A percentile compares a stretch with the other conserved stretches of the same genome.
These are phyloP conservation scores for Sparus aurata DNA, from an alignment of 2,797 vertebrate genomes.

Conservation along the genomic window DNA sequence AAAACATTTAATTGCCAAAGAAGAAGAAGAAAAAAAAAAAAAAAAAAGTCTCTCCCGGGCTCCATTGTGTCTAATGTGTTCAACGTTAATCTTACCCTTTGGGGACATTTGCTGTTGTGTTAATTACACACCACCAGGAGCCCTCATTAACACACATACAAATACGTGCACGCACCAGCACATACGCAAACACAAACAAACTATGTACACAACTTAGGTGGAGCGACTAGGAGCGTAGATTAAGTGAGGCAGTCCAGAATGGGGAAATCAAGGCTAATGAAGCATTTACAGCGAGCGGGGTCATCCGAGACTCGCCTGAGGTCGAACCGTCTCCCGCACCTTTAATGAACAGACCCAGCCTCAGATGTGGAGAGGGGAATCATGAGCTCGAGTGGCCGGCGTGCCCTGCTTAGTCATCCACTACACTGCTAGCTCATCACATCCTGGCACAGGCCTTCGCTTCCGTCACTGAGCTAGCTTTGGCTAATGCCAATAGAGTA, in stretches of 20 bases:
- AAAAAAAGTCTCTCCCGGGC: conserved; percentile 77
- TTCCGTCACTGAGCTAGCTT: conserved; percentile 42
- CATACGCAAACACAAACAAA: conserved; percentile 59
- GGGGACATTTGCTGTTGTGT: conserved; percentile 86
- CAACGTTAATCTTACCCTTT: conserved; percentile 87
- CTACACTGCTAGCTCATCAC: conserved; percentile 60
- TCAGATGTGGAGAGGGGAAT: conserved; percentile 45
- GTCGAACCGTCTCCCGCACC: conserved; percentile 66
- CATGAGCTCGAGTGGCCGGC: conserved; percentile 36
- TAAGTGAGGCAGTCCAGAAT: conserved; percentile 53
- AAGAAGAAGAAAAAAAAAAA: conserved; percentile 49
- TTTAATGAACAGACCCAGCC: conserved; percentile 71
- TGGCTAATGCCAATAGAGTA: conserved; percentile 59
- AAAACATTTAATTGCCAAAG: conserved; percentile 75
- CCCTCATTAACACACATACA: conserved; percentile 83
- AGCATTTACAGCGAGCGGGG: conserved; percentile 62
- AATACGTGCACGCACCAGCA: conserved; percentile 53
- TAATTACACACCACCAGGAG: conserved; percentile 87
- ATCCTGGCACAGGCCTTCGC: conserved; percentile 55
- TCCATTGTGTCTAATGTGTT: conserved; percentile 86
- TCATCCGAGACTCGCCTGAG: conserved; percentile 65
- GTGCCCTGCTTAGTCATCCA: conserved; percentile 74
- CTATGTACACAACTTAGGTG: conserved; percentile 63
- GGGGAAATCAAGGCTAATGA: conserved; percentile 69
- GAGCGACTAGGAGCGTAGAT: conserved; percentile 45